Percentiles rank a stretch among this genome's conserved stretches.
phyloP scores from a whole-genome alignment of 1,140 invertebrate species.

The Trichonephila inaurata region DNA sequence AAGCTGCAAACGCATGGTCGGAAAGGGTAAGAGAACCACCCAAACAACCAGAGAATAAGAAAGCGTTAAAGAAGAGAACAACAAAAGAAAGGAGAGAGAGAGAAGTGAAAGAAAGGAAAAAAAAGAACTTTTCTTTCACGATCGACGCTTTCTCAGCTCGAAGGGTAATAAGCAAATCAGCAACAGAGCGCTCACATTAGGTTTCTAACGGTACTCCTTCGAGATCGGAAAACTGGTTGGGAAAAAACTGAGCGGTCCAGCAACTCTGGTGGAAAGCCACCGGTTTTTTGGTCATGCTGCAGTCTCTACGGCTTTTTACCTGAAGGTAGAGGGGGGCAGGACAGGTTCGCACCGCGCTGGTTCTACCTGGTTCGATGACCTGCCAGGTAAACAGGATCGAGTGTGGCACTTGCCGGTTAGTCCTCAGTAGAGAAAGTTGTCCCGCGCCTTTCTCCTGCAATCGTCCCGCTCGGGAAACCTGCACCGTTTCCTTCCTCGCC shows the following conservation, averaged over 20 bases:
- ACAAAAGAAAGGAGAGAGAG: slow-evolving; percentile 28
- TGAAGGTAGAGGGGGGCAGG: slow-evolving; percentile 46
- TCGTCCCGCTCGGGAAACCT: slow-evolving; percentile 5
- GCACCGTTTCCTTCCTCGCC: neutral
- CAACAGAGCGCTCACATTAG: slow-evolving; percentile 53
- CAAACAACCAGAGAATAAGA: slow-evolving; percentile 13
- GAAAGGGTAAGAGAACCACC: neutral
- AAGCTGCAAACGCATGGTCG: neutral
- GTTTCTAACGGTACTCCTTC: slow-evolving; percentile 68
- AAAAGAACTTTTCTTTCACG: slow-evolving; percentile 34
- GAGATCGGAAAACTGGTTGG: slow-evolving; percentile 6
- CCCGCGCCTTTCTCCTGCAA: slow-evolving; percentile 37
- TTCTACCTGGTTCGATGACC: slow-evolving; percentile 76
- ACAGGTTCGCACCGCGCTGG: slow-evolving; percentile 70
- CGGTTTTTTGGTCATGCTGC: slow-evolving; percentile 74
- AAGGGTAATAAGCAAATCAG: slow-evolving; percentile 63
- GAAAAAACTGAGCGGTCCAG: slow-evolving; percentile 61
- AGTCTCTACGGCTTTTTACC: slow-evolving; percentile 45
- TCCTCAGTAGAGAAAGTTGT: slow-evolving; percentile 67
- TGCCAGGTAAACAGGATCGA: slow-evolving; percentile 74
- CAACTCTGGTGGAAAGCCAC: slow-evolving; percentile 68
- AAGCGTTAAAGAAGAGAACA: slow-evolving; percentile 28
- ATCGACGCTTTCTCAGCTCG: slow-evolving; percentile 39
- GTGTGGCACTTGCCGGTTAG: slow-evolving; percentile 70
- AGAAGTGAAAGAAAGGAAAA: neutral